phyloP scores from a whole-genome alignment of 2,888 invertebrate genomes.

The Capitulum mitella region DNA sequence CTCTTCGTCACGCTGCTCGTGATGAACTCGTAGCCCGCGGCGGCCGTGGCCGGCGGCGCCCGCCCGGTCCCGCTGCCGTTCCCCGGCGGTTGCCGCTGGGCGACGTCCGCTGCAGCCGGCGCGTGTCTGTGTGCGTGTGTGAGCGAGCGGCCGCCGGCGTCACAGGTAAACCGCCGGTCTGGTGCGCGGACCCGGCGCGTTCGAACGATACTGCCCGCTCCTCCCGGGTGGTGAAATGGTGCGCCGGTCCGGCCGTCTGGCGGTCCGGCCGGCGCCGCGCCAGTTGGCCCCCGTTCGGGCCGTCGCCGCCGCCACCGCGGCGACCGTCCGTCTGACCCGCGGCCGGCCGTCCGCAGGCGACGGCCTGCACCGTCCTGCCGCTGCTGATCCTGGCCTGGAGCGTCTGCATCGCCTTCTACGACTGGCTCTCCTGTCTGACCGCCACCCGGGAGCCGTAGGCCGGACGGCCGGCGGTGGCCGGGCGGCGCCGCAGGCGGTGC shows the following conservation, averaged over 20 bases:
- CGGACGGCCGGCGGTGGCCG: background rate
- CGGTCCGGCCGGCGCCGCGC: background rate
- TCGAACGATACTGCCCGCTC: too few species aligned
- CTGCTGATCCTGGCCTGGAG: constrained; percentile 36
- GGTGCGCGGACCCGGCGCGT: too few species aligned
- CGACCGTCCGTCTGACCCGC: too few species aligned
- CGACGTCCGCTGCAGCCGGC: too few species aligned
- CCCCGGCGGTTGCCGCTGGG: too few species aligned
- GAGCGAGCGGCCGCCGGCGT: background rate
- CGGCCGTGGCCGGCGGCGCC: background rate
- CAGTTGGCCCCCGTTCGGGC: too few species aligned
- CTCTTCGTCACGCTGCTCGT: constrained; percentile 42
- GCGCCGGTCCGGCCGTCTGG: background rate
- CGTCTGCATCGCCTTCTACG: constrained; percentile 12
- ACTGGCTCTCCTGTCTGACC: background rate
- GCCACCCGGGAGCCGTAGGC: background rate
- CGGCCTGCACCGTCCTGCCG: constrained; percentile 38
- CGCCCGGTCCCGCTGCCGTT: background rate
- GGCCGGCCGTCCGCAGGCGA: constrained; percentile 41
- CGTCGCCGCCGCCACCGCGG: too few species aligned
- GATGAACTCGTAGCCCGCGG: background rate
- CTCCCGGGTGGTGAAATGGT: too few species aligned
- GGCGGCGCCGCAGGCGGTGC: background rate
- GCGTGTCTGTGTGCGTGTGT: background rate
- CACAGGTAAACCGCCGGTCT: background rate